Base-by-base conservation (phyloP, 2,797 vertebrate species). In the Amblyraja radiata region DNA sequence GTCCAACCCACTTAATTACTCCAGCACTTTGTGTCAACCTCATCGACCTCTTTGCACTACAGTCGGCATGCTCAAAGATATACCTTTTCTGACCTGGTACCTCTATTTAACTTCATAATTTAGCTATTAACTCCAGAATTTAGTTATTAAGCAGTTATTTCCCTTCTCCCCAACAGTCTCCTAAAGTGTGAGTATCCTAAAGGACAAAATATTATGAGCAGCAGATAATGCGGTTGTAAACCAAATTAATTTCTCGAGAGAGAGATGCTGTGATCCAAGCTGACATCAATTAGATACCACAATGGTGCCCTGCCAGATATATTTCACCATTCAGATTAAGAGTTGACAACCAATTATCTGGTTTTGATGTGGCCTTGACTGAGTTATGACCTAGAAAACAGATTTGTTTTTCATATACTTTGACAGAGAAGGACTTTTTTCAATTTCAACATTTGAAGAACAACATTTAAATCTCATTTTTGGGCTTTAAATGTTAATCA, bases 211-310 rank as follows among this genome's bases (percentile, higher is more conserved):
- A 88, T 88, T 21, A 88, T 32, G 16, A 86, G 61, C 63, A 36
- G 68, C 21, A 68, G 84, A 68, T 88, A 93, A 90, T 94, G 94
- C 94, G 94, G 61, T 93, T 93, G 93, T 84, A 23, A 94, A 93
- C 93, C 93, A 90, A 94, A 95, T 95, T 94, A 94, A 94, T 94
- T 94, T 94, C 95, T 93, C 95, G 93, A 94, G 46, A 54, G 93
- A 94, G 95, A 74, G 93, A 93, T 71, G 90, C 93, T 88, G 95
- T 94, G 96, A 96, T 95, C 95, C 95, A 94, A 95, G 95, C 96
- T 95, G 95, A 97, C 96, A 96, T 96, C 96, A 97, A 96, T 97
- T 97, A 97, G 95, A 95, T 93, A 94, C 95, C 94, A 94, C 95
- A 94, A 93, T 94, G 94, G 94, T 94, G 93, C 10, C 93, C 95